phyloP scores from a whole-genome alignment of 2,888 invertebrate species.

The Drosophila kuntzei region DNA sequence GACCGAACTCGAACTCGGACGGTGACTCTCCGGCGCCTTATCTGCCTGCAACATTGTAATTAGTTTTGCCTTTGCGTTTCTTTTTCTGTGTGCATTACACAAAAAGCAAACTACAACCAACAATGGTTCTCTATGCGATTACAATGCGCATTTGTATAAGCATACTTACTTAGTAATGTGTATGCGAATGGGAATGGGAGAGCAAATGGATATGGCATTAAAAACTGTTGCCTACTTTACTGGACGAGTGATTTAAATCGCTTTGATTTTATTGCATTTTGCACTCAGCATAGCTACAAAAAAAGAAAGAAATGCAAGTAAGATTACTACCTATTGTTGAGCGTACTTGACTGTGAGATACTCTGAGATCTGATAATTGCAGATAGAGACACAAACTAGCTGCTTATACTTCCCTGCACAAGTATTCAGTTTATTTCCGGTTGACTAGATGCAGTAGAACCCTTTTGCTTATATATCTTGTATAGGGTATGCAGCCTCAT shows the following conservation, averaged over 20 bases:
- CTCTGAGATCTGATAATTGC: not conserved
- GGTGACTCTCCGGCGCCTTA: constrained; percentile 39
- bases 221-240: constrained; percentile 67
- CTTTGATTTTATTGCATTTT: constrained; percentile 67
- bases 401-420: not conserved
- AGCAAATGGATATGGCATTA: constrained; percentile 24
- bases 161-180: constrained; percentile 36
- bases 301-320: constrained; percentile 1
- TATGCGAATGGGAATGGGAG: constrained; percentile 9
- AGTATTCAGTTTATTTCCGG: not conserved
- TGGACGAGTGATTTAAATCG: constrained; percentile 72
- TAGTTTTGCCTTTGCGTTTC: constrained; percentile 65
- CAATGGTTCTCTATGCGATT: constrained; percentile 65
- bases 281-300: constrained; percentile 60
- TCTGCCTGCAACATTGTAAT: constrained; percentile 69
- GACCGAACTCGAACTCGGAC: not conserved
- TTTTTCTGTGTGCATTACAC: constrained; percentile 40
- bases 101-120: constrained; percentile 46
- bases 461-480: not conserved
- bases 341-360: not conserved
- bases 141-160: constrained; percentile 54
- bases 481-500: constrained; percentile 27
- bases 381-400: not conserved
- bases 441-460: not conserved
- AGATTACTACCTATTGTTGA: not conserved